Evolutionary conservation across 1,140 invertebrate genomes (phyloP).

Genomic region (Neodiprion fabricii): DNA sequence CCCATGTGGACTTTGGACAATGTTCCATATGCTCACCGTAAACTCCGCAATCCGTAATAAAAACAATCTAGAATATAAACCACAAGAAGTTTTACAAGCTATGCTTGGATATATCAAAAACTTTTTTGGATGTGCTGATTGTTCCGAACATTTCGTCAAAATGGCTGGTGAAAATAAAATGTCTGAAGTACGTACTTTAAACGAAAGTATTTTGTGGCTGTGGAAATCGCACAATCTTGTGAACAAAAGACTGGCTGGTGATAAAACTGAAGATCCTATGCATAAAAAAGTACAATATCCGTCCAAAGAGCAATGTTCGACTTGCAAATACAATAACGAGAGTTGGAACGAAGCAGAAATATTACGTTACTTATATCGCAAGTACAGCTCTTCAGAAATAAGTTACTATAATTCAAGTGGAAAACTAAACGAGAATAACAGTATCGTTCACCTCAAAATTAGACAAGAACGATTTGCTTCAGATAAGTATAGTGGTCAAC

Average conservation of each 20-base stretch:
- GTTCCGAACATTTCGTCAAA: constrained; percentile 84
- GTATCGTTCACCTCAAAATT: constrained; percentile 29
- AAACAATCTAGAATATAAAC: constrained; percentile 59
- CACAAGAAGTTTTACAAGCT: constrained; percentile 74
- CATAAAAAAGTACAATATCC: constrained; percentile 95
- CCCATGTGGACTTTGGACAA: constrained; percentile 93
- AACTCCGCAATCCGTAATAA: constrained; percentile 67
- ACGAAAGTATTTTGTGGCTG: constrained; percentile 88
- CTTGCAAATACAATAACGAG: constrained; percentile 68
- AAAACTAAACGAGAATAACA: constrained; percentile 29
- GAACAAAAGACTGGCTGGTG: constrained; percentile 85
- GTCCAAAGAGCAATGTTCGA: constrained; percentile 68
- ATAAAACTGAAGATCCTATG: constrained; percentile 88
- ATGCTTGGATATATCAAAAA: constrained; percentile 90
- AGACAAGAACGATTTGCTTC: constrained; percentile 35
- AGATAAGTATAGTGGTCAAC: constrained; percentile 46
- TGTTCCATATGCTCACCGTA: constrained; percentile 94
- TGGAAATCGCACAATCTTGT: constrained; percentile 96
- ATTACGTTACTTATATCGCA: constrained; percentile 74
- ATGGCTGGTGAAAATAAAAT: constrained; percentile 77
- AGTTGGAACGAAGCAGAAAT: constrained; percentile 77
- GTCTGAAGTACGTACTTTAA: constrained; percentile 70
- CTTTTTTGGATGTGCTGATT: constrained; percentile 95
- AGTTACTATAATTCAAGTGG: constrained; percentile 54
- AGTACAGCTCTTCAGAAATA: constrained; percentile 72